These are phyloP conservation scores for Linnaemya vulpina DNA, from an alignment of 2,888 invertebrate genomes.

Conservation along the genomic window DNA sequence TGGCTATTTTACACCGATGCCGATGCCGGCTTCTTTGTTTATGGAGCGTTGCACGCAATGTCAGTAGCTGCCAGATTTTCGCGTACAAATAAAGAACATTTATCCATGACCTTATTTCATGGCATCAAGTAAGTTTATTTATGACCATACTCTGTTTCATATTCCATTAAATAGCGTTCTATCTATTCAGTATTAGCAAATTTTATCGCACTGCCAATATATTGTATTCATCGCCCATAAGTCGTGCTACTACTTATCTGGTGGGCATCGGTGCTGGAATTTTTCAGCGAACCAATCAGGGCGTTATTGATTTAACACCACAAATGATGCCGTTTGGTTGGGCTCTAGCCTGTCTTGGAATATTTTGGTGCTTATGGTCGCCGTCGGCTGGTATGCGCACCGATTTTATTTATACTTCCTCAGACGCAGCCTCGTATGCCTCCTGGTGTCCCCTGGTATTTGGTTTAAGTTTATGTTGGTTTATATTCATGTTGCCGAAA, in stretches of 20 bases:
- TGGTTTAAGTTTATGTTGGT: constrained; percentile 86
- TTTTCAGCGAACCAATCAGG: constrained; percentile 79
- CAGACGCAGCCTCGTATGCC: constrained; percentile 86
- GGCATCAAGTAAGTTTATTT: constrained; percentile 86
- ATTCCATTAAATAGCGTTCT: not conserved
- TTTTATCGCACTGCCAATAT: constrained; percentile 88
- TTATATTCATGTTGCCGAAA: constrained; percentile 84
- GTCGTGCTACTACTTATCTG: constrained; percentile 87
- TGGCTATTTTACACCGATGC: constrained; percentile 86
- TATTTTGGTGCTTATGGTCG: constrained; percentile 85
- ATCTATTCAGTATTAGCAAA: constrained; percentile 85
- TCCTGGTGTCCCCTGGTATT: constrained; percentile 87
- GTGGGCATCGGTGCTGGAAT: constrained; percentile 87
- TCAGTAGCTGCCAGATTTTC: constrained; percentile 87
- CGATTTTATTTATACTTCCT: constrained; percentile 85
- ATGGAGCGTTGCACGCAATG: constrained; percentile 85
- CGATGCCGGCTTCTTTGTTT: constrained; percentile 84
- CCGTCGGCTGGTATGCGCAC: constrained; percentile 85
- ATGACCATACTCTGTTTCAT: not conserved
- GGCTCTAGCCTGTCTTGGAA: constrained; percentile 75
- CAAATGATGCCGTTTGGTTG: constrained; percentile 81
- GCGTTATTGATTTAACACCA: constrained; percentile 82
- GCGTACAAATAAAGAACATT: constrained; percentile 85
- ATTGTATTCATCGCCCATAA: constrained; percentile 86
- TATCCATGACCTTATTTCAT: constrained; percentile 87